Percentiles rank a stretch among this genome's conserved stretches.
phyloP scores from a whole-genome alignment of 2,113 vertebrate species.

The Zapus hudsonius region DNA sequence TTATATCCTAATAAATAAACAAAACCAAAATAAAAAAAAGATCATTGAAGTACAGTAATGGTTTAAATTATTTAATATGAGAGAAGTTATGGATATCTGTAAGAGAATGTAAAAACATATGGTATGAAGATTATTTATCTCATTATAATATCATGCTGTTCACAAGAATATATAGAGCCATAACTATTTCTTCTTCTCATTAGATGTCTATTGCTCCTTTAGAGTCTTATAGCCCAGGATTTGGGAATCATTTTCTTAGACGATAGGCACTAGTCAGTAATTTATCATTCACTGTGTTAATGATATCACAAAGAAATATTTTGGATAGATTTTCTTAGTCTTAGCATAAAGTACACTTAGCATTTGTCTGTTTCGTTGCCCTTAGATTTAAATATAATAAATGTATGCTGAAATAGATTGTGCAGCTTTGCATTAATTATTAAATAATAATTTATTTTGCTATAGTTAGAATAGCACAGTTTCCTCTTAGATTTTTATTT shows the following conservation, averaged over 20 bases:
- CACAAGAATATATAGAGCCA: background rate
- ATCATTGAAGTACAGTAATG: slow-evolving; percentile 38
- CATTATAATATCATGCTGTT: background rate
- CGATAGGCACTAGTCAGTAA: background rate
- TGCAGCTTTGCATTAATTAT: background rate
- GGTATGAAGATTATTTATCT: slow-evolving; percentile 20
- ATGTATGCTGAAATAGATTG: slow-evolving; percentile 18
- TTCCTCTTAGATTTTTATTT: background rate
- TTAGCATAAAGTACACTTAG: background rate
- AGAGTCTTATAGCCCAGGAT: background rate
- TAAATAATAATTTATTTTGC: slow-evolving; percentile 1
- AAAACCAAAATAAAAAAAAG: background rate
- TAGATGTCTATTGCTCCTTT: background rate
- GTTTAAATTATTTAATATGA: slow-evolving; percentile 21
- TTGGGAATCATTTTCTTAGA: background rate
- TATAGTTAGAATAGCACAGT: background rate
- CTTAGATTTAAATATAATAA: background rate
- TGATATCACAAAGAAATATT: slow-evolving; percentile 10
- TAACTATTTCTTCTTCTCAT: background rate
- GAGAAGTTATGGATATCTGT: background rate
- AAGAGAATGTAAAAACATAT: background rate
- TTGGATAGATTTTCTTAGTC: background rate
- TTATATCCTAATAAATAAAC: no score
- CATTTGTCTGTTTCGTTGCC: slow-evolving; percentile 13
- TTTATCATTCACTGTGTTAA: slow-evolving; percentile 35